Conservation (phyloP, 2,888 invertebrate species). For the Pseudococcus viburni region DNA sequence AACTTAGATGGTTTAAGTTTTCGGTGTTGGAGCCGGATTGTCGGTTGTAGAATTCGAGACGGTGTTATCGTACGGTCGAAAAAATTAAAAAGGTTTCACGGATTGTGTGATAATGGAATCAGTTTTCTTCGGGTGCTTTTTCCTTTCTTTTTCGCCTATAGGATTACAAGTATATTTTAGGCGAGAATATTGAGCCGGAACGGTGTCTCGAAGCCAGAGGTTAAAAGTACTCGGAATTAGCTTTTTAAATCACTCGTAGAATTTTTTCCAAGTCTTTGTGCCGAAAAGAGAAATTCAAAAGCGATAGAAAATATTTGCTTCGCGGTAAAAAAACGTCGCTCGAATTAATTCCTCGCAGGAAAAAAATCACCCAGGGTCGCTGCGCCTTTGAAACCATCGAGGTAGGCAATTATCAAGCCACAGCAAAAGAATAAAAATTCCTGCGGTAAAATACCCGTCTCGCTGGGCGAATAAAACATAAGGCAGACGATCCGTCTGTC, state of each 20-base stretch:
- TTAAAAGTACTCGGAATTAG: constrained; percentile 32
- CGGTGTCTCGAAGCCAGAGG: constrained; percentile 21
- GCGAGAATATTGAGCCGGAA: constrained; percentile 12
- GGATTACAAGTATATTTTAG: constrained; percentile 16
- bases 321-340: too few relatives aligned
- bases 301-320: too few relatives aligned
- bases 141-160: constrained; percentile 27
- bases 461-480: not conserved
- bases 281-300: too few relatives aligned
- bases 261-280: not conserved
- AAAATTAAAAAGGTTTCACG: constrained; percentile 47
- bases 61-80: constrained; percentile 30
- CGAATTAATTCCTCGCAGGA: too few relatives aligned
- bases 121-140: constrained; percentile 1
- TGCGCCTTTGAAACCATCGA: not conserved
- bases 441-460: not conserved
- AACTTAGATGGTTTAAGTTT: not conserved
- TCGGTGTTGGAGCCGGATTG: constrained; percentile 30
- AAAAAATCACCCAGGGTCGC: not conserved
- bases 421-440: not conserved
- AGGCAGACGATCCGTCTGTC: constrained; percentile 16
- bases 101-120: constrained; percentile 44
- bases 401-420: not conserved
- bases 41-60: constrained; percentile 34
- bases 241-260: not conserved